These are phyloP conservation scores for Micoletzkya japonica DNA, from an alignment of 2,888 invertebrate species.

Conservation along the genomic window DNA sequence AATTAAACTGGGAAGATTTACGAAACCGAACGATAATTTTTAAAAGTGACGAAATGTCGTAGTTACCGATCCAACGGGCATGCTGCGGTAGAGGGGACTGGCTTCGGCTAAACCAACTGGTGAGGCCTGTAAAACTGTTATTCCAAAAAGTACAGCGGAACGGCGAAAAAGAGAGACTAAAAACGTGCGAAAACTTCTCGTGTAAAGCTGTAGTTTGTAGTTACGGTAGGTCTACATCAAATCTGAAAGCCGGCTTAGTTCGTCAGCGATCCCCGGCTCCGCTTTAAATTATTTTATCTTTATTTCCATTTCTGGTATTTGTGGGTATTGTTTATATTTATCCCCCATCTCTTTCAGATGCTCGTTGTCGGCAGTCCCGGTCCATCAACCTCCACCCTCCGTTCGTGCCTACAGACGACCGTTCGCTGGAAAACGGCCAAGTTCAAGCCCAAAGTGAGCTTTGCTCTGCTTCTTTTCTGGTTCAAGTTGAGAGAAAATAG, in stretches of 20 bases:
- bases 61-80: slow-evolving; percentile 28
- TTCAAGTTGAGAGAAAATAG: no score
- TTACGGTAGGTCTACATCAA: background rate
- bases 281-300: no score
- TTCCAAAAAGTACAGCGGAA: background rate
- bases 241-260: no score
- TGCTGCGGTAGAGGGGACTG: no score
- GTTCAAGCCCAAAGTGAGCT: slow-evolving; percentile 52
- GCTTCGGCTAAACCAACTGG: background rate
- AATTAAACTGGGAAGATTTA: background rate
- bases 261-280: no score
- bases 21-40: background rate
- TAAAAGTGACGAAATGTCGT: background rate
- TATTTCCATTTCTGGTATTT: background rate
- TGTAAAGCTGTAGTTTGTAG: slow-evolving; percentile 19
- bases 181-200: background rate
- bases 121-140: background rate
- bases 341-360: background rate
- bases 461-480: background rate
- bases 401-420: slow-evolving; percentile 12
- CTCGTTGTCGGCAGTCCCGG: background rate
- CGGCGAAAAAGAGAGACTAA: background rate
- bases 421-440: slow-evolving; percentile 39
- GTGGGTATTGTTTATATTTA: background rate
- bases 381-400: background rate